Conservation (phyloP, 2,113 vertebrate species). For the Carassius carassius region DNA sequence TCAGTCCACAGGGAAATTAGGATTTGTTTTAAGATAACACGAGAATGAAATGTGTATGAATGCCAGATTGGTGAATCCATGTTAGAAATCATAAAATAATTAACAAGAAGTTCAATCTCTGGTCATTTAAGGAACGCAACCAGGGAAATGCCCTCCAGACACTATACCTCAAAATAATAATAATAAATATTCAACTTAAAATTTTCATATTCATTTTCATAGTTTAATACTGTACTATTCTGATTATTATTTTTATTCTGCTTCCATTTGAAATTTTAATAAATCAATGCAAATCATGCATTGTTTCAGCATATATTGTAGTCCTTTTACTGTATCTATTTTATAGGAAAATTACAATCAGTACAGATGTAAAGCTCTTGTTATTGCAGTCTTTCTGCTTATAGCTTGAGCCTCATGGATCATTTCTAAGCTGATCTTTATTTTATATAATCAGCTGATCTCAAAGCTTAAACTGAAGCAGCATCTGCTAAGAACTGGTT, state of each 20-base stretch:
- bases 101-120: background rate
- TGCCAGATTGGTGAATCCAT: background rate
- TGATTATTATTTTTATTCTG: too few species aligned
- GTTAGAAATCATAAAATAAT: background rate
- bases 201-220: too few species aligned
- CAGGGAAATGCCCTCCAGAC: background rate
- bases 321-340: too few species aligned
- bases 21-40: background rate
- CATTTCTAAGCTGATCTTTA: constrained; percentile 13
- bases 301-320: too few species aligned
- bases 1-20: background rate
- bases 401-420: background rate
- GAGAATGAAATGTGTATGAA: constrained; percentile 2
- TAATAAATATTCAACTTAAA: too few species aligned
- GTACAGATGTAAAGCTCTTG: constrained; percentile 1
- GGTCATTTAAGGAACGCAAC: background rate
- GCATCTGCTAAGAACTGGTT: background rate
- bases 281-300: too few species aligned
- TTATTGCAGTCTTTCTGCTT: constrained; percentile 2
- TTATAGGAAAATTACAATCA: background rate
- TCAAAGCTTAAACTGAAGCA: background rate
- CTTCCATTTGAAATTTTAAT: too few species aligned
- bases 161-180: background rate
- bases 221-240: too few species aligned
- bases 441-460: background rate